Base-by-base conservation (phyloP, 37 sponge, comb jelly and placozoan genomes). In the Hormiphora californensis region DNA sequence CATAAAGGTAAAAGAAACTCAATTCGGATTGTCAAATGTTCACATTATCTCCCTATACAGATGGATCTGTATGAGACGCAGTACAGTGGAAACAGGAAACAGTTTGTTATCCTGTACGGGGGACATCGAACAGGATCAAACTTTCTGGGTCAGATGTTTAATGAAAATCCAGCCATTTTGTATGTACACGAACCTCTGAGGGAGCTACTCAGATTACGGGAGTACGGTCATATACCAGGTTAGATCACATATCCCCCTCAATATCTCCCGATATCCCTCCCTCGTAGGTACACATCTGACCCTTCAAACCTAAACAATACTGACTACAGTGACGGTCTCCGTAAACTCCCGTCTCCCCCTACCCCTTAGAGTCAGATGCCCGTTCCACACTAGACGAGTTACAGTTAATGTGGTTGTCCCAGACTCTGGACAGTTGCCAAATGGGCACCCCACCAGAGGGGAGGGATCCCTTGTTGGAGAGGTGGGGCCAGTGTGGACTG, bases 101-200 rank as follows among this genome's bases (percentile, higher is more conserved):
- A 73, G 81, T 32, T 73, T 9, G 81, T 73, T 3, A 73, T 73
- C 81, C 81, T 73, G 1, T 2, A 43, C 4, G 81, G 46, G 1
- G 81, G 44, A n/a, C 21, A 43, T 25, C 12, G 81, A 21, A 73
- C 81, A 21, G 81, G 36, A 23, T 73, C 81, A 43, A 73, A 27
- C 46, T 73, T 73, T 46, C 81, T 73, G 25, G 81, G 44, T 21
- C 81, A 73, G 81, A 43, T 73, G n/a, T 73, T 73, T 28, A 73
- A 73, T 40, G 46, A 73, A 46, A 73, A 73, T 46, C 81, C 81
- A n/a, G 25, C 40, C 81, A 43, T 73, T 46, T 46, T 73, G 3
- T 73, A 73, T 46, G 43, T 73, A 4, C 35, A 73, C 81, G 81
- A 73, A 28, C 81, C 81, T 32, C 43, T 73, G 21, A 73, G 81